Conservation (phyloP, 2,113 vertebrate species). For the Lophura nycthemera region DNA sequence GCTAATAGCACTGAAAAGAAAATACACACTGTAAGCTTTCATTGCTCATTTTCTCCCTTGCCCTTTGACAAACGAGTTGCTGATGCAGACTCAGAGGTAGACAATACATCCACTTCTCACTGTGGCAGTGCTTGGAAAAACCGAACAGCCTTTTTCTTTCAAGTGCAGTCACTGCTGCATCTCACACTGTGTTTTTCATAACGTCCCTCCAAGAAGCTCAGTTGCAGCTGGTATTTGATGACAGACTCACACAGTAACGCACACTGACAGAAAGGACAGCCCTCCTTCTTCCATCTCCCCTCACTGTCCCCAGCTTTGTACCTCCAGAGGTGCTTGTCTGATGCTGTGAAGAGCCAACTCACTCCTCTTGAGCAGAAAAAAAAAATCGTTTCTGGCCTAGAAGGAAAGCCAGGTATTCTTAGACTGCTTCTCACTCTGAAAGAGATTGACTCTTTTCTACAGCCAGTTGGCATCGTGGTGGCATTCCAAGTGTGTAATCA, state of each 20-base stretch:
- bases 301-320: fast-evolving
- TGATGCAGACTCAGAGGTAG: not conserved
- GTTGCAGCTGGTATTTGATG: not conserved
- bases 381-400: not conserved
- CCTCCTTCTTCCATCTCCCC: not conserved
- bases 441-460: not conserved
- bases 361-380: not conserved
- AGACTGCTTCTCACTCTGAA: not conserved
- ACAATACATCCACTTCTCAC: not conserved
- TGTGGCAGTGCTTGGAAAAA: not conserved
- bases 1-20: not conserved
- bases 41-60: not conserved
- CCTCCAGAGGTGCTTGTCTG: not conserved
- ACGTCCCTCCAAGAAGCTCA: not conserved
- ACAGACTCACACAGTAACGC: not conserved
- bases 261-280: not conserved
- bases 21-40: not conserved
- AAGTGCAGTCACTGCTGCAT: no score
- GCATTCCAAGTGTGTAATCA: not conserved
- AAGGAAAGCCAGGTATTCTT: not conserved
- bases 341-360: not conserved
- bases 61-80: not conserved
- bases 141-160: not conserved
- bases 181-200: not conserved
- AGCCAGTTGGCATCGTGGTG: not conserved